Base-by-base conservation (phyloP, 1,140 invertebrate genomes). In the Harpegnathos saltator region DNA sequence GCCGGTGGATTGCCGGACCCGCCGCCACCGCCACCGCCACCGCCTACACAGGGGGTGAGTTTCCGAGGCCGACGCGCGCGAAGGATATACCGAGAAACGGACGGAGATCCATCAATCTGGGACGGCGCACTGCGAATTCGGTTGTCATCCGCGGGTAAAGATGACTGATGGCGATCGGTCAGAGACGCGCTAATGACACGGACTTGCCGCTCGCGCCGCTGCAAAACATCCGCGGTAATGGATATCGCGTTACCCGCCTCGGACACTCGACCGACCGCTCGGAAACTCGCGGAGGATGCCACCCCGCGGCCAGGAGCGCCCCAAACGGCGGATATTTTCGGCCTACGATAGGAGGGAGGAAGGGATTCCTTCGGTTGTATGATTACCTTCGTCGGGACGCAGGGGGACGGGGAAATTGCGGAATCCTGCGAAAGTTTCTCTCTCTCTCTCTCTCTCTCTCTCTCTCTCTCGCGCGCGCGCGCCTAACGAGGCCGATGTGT, bases 81-180 rank as follows among this genome's bases (percentile, higher is more conserved):
- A 83, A 89, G 80, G 85, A 85, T 85, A 86, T 82, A 85, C 63
- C 68, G 72, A 86, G 84, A 69, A 89, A 66, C 75, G 89, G 75
- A 85, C 75, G 82, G 52, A 65, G 85, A 87, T 90, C 84, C 82
- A 90, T 91, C 89, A 91, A 90, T 91, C 77, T 81, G 83, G 59
- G 58, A 62, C 58, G 71, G 61, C 83, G 80, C 75, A 85, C 77
- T 83, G 85, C 81, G 82, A 89, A 84, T 88, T 82, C 82, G 75
- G 68, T 83, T 90, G 83, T 82, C 77, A 83, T 90, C 74, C 58
- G 22, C 14, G 83, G 66, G 69, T 84, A 85, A 90, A 83, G 81
- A 90, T 91, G 87, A 90, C 83, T 89, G 89, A 90, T 90, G 88
- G 85, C 66, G 56, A 87, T 84, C 77, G 81, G 81, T 69, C 82